phyloP scores from a whole-genome alignment of 1,140 invertebrate species.

The Ostrea edulis region DNA sequence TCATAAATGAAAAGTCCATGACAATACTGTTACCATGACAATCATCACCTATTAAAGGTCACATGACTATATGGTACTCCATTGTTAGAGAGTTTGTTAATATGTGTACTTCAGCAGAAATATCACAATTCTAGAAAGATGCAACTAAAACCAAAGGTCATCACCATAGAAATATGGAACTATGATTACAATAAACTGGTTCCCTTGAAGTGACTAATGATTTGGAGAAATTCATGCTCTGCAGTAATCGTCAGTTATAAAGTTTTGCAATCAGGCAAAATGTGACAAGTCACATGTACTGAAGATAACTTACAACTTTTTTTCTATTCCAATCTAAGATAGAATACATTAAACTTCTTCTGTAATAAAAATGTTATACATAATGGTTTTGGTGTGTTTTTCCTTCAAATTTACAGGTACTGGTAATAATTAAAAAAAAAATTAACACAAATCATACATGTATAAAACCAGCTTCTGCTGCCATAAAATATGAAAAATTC shows the following conservation, averaged over 20 bases:
- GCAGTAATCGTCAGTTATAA: neutral
- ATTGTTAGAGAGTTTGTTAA: too few relatives aligned
- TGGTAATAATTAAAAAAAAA: too few relatives aligned
- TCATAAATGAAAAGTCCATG: too few relatives aligned
- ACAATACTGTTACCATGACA: too few relatives aligned
- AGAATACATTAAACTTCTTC: conserved; percentile 12
- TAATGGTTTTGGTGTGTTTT: neutral
- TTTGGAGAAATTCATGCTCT: neutral
- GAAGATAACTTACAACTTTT: conserved; percentile 40
- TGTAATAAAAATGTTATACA: neutral
- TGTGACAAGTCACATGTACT: conserved; percentile 19
- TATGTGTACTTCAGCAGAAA: too few relatives aligned
- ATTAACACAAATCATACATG: too few relatives aligned
- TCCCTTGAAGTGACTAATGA: neutral
- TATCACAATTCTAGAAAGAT: neutral
- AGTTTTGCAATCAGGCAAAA: neutral
- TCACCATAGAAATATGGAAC: neutral
- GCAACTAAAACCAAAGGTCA: neutral
- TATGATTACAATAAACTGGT: neutral
- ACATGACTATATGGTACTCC: too few relatives aligned
- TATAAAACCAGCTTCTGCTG: too few relatives aligned
- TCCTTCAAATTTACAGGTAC: too few relatives aligned
- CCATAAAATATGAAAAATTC: too few relatives aligned
- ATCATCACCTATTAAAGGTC: too few relatives aligned
- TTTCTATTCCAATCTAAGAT: conserved; percentile 44